Evolutionary conservation across 2,888 invertebrate genomes (phyloP).

Genomic region (Folsomia manolachei): DNA sequence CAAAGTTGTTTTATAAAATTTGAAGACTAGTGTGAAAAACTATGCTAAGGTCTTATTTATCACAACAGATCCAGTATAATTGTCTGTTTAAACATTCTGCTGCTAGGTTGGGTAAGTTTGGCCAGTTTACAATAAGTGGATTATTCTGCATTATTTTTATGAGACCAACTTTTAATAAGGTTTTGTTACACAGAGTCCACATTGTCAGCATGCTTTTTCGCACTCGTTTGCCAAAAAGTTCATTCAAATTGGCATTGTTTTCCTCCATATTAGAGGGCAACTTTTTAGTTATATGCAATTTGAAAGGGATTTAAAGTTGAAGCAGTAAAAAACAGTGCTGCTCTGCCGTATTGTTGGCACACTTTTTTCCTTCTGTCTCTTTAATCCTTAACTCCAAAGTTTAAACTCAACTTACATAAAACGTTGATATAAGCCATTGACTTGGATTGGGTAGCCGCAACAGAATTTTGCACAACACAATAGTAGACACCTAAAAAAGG

Average conservation of each 20-base stretch:
- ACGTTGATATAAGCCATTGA: constrained; percentile 74
- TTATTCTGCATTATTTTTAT: not conserved
- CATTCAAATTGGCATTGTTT: constrained; percentile 22
- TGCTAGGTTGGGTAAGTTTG: not conserved
- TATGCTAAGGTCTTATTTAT: not conserved
- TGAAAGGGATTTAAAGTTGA: constrained; percentile 7
- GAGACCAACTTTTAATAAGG: constrained; percentile 15
- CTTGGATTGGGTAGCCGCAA: constrained; percentile 73
- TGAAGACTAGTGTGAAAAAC: not conserved
- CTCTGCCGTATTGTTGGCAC: too few species aligned
- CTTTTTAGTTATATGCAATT: not conserved
- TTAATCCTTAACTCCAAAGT: too few species aligned
- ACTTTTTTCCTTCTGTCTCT: too few species aligned
- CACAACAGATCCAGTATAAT: not conserved
- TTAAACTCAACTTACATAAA: constrained; percentile 81
- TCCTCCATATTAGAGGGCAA: constrained; percentile 1
- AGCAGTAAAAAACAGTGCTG: too few species aligned
- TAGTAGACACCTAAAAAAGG: constrained; percentile 85
- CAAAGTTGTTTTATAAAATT: too few species aligned
- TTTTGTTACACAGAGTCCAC: constrained; percentile 1
- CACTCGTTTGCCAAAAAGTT: constrained; percentile 6
- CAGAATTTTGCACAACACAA: constrained; percentile 74
- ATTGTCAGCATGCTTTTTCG: not conserved
- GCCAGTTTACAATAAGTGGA: not conserved
- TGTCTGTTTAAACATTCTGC: not conserved